A percentile compares a stretch with the other conserved stretches of the same genome.
These are phyloP conservation scores for Hydriomena furcata DNA, from an alignment of 2,888 invertebrate species.

Conservation along the genomic window DNA sequence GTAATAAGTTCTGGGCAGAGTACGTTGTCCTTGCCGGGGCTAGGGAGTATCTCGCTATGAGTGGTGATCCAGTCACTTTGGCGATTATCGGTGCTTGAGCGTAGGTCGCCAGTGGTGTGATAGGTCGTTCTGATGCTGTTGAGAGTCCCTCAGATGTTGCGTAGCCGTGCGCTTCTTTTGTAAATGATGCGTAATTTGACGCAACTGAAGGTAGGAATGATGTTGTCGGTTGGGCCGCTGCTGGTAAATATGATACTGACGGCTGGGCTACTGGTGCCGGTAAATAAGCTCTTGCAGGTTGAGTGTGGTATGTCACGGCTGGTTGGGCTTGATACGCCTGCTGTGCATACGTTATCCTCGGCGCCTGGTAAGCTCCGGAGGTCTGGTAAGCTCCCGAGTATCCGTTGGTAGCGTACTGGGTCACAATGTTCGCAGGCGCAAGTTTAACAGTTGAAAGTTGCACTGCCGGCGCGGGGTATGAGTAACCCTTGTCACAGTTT, in stretches of 20 bases:
- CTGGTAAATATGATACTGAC: conserved; percentile 46
- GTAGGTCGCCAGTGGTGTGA: conserved; percentile 71
- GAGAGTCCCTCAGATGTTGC: conserved; percentile 81
- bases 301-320: conserved; percentile 46
- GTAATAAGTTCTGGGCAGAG: conserved; percentile 62
- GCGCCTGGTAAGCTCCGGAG: conserved; percentile 56
- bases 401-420: conserved; percentile 37
- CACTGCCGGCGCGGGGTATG: conserved; percentile 80
- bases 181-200: conserved; percentile 46
- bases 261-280: conserved; percentile 32
- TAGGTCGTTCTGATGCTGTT: conserved; percentile 54
- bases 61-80: conserved; percentile 75
- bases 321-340: conserved; percentile 40
- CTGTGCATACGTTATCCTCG: conserved; percentile 58
- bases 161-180: conserved; percentile 78
- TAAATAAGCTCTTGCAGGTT: conserved; percentile 48
- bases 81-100: conserved; percentile 80
- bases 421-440: conserved; percentile 39
- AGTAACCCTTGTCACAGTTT: conserved; percentile 75
- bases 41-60: conserved; percentile 64
- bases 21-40: conserved; percentile 62
- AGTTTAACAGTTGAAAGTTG: conserved; percentile 71
- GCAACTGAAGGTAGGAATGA: conserved; percentile 45
- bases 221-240: conserved; percentile 51
- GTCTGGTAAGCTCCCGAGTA: conserved; percentile 56